Conservation (phyloP, 2,797 vertebrate genomes). For the Anguilla obscura region DNA sequence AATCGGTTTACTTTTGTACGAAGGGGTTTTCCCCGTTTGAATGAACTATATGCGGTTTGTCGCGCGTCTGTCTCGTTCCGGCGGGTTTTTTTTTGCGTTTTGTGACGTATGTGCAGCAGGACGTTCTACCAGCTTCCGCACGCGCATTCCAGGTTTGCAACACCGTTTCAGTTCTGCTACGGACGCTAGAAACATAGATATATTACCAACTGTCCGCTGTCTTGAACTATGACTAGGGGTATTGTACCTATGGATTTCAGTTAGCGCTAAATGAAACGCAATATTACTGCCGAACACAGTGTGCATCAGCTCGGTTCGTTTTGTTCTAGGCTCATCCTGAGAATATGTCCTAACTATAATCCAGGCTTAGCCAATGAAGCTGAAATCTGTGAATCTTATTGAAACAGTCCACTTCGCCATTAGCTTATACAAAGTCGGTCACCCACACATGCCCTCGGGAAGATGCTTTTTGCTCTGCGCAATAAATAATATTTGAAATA, state of each 20-base stretch:
- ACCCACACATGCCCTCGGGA: background rate
- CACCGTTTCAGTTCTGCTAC: background rate
- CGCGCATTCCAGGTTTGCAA: constrained; percentile 1
- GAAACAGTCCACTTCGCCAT: background rate
- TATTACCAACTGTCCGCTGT: background rate
- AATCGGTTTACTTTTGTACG: background rate
- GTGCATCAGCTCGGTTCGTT: background rate
- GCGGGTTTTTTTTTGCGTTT: background rate
- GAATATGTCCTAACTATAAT: background rate
- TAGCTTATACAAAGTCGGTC: background rate
- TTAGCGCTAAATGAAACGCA: background rate
- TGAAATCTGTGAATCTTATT: background rate
- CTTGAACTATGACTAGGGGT: constrained; percentile 1
- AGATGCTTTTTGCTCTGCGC: background rate
- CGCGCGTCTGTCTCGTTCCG: background rate
- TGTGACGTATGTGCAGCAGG: background rate
- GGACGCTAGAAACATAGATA: constrained; percentile 18
- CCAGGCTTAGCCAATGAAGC: background rate
- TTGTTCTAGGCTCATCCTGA: background rate
- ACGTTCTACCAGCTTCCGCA: background rate
- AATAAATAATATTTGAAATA: background rate
- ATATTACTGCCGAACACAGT: background rate
- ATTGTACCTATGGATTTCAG: background rate
- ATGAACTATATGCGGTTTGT: background rate
- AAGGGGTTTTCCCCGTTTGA: background rate